Evolutionary conservation across 2,888 invertebrate genomes (phyloP).

Genomic region (Capitulum mitella): DNA sequence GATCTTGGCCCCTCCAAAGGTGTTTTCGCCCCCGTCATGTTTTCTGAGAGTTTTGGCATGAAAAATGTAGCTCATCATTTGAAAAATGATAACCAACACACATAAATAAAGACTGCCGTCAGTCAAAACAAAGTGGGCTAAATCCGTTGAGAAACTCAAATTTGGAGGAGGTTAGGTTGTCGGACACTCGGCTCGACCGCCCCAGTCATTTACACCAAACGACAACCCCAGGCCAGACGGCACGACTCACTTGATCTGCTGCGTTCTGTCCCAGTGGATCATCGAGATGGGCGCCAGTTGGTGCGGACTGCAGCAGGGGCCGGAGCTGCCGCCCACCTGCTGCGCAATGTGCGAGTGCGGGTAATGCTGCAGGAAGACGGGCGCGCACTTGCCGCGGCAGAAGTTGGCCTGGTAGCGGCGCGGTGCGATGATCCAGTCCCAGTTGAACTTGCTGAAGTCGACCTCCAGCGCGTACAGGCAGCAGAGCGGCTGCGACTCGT

Average conservation of each 20-base stretch:
- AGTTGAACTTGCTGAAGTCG: not conserved
- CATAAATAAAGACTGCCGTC: too few species aligned
- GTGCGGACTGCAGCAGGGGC: conserved; percentile 87
- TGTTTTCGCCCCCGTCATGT: too few species aligned
- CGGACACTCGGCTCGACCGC: not conserved
- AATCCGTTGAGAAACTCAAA: too few species aligned
- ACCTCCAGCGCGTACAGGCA: not conserved
- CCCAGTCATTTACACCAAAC: not conserved
- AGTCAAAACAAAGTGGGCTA: too few species aligned
- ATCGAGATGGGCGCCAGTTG: conserved; percentile 45
- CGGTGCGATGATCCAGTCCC: conserved; percentile 71
- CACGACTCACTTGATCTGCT: not conserved
- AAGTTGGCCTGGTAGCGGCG: conserved; percentile 90
- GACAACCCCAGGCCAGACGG: not conserved
- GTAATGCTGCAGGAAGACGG: conserved; percentile 75
- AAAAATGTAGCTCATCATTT: too few species aligned
- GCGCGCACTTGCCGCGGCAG: conserved; percentile 89
- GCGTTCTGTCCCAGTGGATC: not conserved
- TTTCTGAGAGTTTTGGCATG: too few species aligned
- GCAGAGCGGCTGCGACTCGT: not conserved
- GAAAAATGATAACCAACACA: too few species aligned
- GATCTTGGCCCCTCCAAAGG: too few species aligned
- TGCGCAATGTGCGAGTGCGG: conserved; percentile 82
- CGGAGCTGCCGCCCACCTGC: conserved; percentile 52
- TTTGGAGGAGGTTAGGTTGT: too few species aligned